Base-by-base conservation (phyloP, 2,888 invertebrate genomes). In the Trilocha varians region DNA sequence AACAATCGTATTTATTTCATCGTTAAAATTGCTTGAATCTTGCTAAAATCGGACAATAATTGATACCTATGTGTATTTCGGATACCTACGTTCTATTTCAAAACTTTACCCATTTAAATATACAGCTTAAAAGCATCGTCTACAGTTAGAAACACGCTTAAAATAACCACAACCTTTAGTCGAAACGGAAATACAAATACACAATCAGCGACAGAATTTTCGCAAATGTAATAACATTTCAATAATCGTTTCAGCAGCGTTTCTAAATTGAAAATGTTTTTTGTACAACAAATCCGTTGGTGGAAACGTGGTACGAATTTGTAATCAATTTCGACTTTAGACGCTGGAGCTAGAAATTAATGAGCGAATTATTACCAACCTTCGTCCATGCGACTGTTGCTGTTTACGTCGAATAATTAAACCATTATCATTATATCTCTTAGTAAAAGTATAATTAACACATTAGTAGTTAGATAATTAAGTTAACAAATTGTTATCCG, bases 281-380 rank as follows among this genome's bases (percentile, higher is more conserved):
- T 49, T 48, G 48, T 25, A 25, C 41, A 39, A 45, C 45, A 49
- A 45, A 48, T 47, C 41, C 40, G 39, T 39, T 42, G 44, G 34
- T 38, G 18, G 17, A 36, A 40, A 41, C 38, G 41, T 33, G 35
- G 42, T 49, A 44, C 34, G 41, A 50, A 41, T 42, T 42, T 41
- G 57, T 52, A 52, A 60, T 64, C 53, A 61, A 54, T 57, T 57
- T 46, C 40, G 42, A 51, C 51, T 59, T 52, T 50, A 53, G 61
- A 54, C 50, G 53, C 50, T 49, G 46, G 41, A 53, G 48, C 55
- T 50, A 57, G 49, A 50, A 54, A 65, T 65, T 61, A 59, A 62
- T 62, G 57, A 51, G 50, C 46, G 48, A 55, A 55, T 25, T 25
- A 25, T 25, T 25, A 25, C 25, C 8, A 25, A 25, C 25, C 25